Evolutionary conservation across 2,113 vertebrate genomes (phyloP).

Genomic region (Zosterops lateralis): DNA sequence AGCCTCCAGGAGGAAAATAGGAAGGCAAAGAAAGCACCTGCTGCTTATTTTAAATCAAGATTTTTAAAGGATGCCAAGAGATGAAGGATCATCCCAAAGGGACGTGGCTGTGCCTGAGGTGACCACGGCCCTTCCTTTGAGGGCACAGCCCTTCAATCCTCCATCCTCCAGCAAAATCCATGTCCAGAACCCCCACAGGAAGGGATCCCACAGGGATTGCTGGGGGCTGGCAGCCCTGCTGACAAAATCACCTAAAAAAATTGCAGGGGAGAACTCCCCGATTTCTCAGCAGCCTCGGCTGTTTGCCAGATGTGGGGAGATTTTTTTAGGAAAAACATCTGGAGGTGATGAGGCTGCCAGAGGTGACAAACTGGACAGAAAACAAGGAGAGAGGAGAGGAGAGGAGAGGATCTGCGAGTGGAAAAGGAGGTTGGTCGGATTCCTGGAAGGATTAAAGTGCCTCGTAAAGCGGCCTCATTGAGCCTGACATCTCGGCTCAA

Average conservation of each 20-base stretch:
- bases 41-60: not conserved
- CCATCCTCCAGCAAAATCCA: not conserved
- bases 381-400: not conserved
- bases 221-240: not conserved
- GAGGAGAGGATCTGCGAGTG: too few relatives aligned
- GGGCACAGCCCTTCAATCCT: not conserved
- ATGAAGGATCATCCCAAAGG: not conserved
- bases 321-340: not conserved
- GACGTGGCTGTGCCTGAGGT: not conserved
- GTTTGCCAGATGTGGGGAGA: not conserved
- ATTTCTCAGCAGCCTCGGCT: not conserved
- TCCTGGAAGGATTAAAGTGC: slow-evolving; percentile 40
- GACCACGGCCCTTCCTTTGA: not conserved
- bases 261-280: not conserved
- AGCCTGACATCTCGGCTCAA: slow-evolving; percentile 1
- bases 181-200: not conserved
- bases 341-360: not conserved
- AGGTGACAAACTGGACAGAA: not conserved
- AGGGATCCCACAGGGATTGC: accelerated
- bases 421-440: not conserved
- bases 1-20: too few relatives aligned
- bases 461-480: slow-evolving; percentile 26
- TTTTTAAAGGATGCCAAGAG: not conserved
- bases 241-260: not conserved
- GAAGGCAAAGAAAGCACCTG: not conserved